These are phyloP conservation scores for Bufotes viridis DNA, from an alignment of 2,797 vertebrate species.

Conservation along the genomic window DNA sequence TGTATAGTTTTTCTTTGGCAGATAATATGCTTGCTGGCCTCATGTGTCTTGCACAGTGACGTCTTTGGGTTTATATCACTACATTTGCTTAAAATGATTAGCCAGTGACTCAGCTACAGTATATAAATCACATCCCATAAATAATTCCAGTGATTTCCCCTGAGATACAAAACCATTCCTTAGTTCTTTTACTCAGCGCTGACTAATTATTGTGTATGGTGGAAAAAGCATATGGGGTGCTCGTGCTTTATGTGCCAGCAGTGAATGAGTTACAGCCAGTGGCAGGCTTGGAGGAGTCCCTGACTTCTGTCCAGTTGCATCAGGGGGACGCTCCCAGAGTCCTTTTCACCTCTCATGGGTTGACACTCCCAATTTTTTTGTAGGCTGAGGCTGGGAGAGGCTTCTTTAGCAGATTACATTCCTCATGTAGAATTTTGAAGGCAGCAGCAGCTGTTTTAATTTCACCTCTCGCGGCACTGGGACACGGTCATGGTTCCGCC, in stretches of 20 bases:
- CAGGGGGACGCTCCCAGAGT: neutral
- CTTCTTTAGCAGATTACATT: slow-evolving; percentile 8
- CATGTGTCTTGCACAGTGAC: neutral
- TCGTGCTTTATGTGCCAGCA: neutral
- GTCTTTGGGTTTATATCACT: slow-evolving; percentile 31
- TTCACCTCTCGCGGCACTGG: neutral
- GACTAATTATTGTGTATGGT: neutral
- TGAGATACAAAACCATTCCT: slow-evolving; percentile 4
- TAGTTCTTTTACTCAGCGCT: slow-evolving; percentile 20
- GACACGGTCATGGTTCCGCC: slow-evolving; percentile 22
- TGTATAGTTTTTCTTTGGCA: neutral
- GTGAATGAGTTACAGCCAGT: slow-evolving; percentile 5
- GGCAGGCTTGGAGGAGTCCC: neutral
- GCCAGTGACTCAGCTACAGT: slow-evolving; percentile 21
- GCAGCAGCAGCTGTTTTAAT: slow-evolving; percentile 41
- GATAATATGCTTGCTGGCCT: neutral
- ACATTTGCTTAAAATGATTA: slow-evolving; percentile 54
- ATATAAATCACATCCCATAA: slow-evolving; percentile 50
- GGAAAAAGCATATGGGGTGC: neutral
- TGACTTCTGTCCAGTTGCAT: neutral
- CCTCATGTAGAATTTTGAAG: slow-evolving; percentile 27
- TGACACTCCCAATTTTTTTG: neutral
- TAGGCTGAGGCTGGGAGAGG: slow-evolving; percentile 23
- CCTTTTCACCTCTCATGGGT: slow-evolving; percentile 13
- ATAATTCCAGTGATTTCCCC: slow-evolving; percentile 36